phyloP scores from a whole-genome alignment of 2,888 invertebrate species.

The Ectemnius continuus region DNA sequence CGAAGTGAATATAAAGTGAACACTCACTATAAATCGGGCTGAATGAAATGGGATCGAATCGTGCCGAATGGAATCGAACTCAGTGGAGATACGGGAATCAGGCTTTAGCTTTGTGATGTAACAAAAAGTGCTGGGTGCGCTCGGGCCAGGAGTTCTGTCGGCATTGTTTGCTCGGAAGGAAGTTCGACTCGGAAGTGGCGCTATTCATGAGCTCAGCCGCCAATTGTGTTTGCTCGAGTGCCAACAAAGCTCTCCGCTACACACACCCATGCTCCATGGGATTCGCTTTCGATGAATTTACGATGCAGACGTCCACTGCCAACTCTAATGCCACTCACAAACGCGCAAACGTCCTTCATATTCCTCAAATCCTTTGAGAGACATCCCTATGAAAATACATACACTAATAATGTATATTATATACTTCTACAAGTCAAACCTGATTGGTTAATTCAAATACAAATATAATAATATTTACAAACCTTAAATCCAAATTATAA shows the following conservation, averaged over 20 bases:
- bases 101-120: slow-evolving; percentile 47
- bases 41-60: slow-evolving; percentile 33
- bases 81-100: slow-evolving; percentile 24
- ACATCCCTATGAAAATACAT: too few species aligned
- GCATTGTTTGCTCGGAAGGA: slow-evolving; percentile 71
- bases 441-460: too few species aligned
- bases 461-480: too few species aligned
- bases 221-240: slow-evolving; percentile 8
- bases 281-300: neutral
- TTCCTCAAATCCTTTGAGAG: too few species aligned
- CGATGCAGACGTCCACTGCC: neutral
- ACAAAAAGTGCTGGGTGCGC: slow-evolving; percentile 58
- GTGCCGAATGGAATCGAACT: slow-evolving; percentile 37
- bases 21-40: slow-evolving; percentile 27
- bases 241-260: slow-evolving; percentile 14
- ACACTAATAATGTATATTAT: too few species aligned
- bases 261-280: neutral
- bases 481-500: too few species aligned
- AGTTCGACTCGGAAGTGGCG: slow-evolving; percentile 73
- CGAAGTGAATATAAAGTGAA: neutral
- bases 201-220: slow-evolving; percentile 56
- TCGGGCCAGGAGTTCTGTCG: slow-evolving; percentile 48
- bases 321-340: too few species aligned
- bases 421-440: too few species aligned
- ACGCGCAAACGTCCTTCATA: too few species aligned